Evolutionary conservation across 2,797 vertebrate genomes (phyloP).

Genomic region (Dallia pectoralis): DNA sequence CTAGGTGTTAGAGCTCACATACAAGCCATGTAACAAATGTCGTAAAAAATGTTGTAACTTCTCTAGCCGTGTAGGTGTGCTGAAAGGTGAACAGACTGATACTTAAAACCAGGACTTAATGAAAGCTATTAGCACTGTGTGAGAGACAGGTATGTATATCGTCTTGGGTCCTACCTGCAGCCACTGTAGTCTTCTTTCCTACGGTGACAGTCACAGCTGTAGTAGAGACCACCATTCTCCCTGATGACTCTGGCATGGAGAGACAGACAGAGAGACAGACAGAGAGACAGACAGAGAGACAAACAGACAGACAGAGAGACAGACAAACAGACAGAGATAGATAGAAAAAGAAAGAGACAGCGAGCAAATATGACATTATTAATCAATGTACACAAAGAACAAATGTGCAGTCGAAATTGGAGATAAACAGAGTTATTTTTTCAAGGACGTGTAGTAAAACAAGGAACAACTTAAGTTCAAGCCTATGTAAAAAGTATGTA

Average conservation of each 20-base stretch:
- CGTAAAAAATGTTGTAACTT: background rate
- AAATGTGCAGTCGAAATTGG: too few species aligned
- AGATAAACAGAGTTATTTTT: background rate
- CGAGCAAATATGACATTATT: too few species aligned
- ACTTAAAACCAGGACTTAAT: background rate
- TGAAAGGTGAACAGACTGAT: background rate
- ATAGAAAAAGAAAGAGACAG: background rate
- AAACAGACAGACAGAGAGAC: background rate
- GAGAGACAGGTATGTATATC: background rate
- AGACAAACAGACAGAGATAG: background rate
- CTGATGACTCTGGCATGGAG: constrained; percentile 64
- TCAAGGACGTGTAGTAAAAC: too few species aligned
- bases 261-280: background rate
- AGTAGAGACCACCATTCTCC: constrained; percentile 79
- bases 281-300: background rate
- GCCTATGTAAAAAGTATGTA: too few species aligned
- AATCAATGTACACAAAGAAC: too few species aligned
- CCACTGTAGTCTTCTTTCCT: constrained; percentile 84
- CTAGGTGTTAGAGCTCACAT: too few species aligned
- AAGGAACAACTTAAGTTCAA: too few species aligned
- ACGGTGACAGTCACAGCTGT: constrained; percentile 84
- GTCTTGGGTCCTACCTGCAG: constrained; percentile 87
- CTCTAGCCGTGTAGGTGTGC: background rate
- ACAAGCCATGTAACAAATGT: background rate
- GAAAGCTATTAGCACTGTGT: background rate